Evolutionary conservation across 2,888 invertebrate species (phyloP), one percentile per base, ranked within the genome.

Genomic region (Autographa pulchrina): DNA sequence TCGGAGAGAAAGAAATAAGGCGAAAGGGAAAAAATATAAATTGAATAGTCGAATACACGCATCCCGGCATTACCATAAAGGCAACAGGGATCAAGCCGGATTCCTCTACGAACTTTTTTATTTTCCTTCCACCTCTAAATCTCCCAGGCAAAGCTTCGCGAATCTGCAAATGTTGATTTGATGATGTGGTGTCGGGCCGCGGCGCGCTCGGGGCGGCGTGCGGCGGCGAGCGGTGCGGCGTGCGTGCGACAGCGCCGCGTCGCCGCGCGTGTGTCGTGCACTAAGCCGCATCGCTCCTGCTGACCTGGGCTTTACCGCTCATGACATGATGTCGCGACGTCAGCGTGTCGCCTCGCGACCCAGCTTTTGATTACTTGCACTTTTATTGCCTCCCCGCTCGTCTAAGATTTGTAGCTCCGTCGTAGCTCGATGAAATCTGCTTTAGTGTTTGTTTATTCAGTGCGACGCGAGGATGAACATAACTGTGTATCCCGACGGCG

Each of bases 131-230:
- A 95, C 95, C 95, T 95, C 95, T 96, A 96, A 95, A 96, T 96
- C 96, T 95, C 94, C 87, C 91, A 89, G 91, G 92, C 92, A 95
- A 95, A 95, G 94, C 95, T 94, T 91, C 94, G 96, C 92, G 94
- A 96, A 96, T 96, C 96, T 96, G 96, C 95, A 96, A 96, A 96
- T 96, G 96, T 94, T 96, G 96, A 96, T 96, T 96, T 96, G 96
- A 96, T 96, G 96, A 96, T 96, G 89, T 87, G 85, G 87, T 83
- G 89, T 86, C 86, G 86, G 75, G 75, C 80, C 71, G 84, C 75
- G 84, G 71, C 80, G 81, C 77, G 77, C 78, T 81, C 7, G 86
- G 86, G 74, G 74, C 80, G 68, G 84, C 75, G 85, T 68, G 79
- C 86, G 86, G 75, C 75, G 80, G 43, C 43, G 43, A 14, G 43